phyloP scores from a whole-genome alignment of 2,888 invertebrate genomes.

The Drosophila neotestacea region DNA sequence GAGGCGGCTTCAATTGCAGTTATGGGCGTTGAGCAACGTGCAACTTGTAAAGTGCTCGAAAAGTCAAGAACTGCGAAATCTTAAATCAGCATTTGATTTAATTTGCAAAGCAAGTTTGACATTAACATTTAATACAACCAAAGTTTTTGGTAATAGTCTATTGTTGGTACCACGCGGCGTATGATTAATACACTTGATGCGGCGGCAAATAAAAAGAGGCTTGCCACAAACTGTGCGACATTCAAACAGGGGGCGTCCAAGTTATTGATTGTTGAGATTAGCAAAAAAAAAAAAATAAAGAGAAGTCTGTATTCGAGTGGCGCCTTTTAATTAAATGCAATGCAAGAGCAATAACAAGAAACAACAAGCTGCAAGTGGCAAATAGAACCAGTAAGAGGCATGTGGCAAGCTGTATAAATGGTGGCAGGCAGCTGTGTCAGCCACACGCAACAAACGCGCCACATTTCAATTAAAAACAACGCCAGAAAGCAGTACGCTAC shows the following conservation, averaged over 20 bases:
- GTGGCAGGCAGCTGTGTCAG: slow-evolving; percentile 83
- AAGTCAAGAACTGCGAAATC: not conserved
- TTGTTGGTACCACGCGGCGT: slow-evolving; percentile 46
- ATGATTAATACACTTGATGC: slow-evolving; percentile 62
- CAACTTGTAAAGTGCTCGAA: slow-evolving; percentile 22
- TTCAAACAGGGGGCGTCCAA: slow-evolving; percentile 17
- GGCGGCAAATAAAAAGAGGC: slow-evolving; percentile 34
- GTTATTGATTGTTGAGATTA: slow-evolving; percentile 62
- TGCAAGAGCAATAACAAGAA: slow-evolving; percentile 18
- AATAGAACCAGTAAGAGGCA: slow-evolving; percentile 10
- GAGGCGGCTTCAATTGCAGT: slow-evolving; percentile 11
- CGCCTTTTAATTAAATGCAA: slow-evolving; percentile 72
- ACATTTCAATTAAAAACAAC: slow-evolving; percentile 80
- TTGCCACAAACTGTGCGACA: slow-evolving; percentile 24
- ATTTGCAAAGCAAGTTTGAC: slow-evolving; percentile 48
- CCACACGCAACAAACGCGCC: slow-evolving; percentile 84
- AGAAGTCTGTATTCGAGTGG: slow-evolving; percentile 44
- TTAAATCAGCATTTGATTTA: slow-evolving; percentile 58
- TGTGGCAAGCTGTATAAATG: slow-evolving; percentile 54
- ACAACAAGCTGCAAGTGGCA: slow-evolving; percentile 18
- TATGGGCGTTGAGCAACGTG: slow-evolving; percentile 47
- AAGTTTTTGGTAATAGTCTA: slow-evolving; percentile 15
- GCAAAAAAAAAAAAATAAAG: slow-evolving; percentile 4
- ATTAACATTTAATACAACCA: slow-evolving; percentile 51
- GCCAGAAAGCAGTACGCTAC: too few species aligned